Evolutionary conservation across 2,888 invertebrate species (phyloP).

Genomic region (Agrochola litura): DNA sequence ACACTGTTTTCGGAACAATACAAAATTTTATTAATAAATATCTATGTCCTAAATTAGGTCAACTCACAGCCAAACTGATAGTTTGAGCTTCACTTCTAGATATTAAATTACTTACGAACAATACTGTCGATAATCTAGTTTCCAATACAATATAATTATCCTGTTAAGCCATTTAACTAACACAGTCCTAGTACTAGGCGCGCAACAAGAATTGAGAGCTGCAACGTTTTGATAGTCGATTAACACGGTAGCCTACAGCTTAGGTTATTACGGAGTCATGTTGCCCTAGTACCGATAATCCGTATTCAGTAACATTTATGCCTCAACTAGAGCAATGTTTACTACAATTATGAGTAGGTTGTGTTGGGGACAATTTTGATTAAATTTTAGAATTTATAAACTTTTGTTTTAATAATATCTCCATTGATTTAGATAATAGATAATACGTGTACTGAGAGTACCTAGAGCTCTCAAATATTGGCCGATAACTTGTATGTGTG

Average conservation of each 20-base stretch:
- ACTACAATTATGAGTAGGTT: neutral
- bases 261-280: conserved; percentile 39
- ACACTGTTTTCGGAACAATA: too few relatives aligned
- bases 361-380: neutral
- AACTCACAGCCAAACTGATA: neutral
- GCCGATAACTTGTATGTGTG: too few relatives aligned
- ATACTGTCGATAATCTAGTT: neutral
- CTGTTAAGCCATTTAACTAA: conserved; percentile 17
- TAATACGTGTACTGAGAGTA: neutral
- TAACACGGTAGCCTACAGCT: conserved; percentile 24
- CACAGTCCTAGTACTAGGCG: conserved; percentile 6
- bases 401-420: neutral
- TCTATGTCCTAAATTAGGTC: neutral
- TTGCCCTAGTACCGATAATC: conserved; percentile 38
- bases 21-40: neutral
- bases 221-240: conserved; percentile 52
- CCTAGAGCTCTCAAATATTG: neutral
- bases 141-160: neutral
- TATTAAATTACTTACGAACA: conserved; percentile 23
- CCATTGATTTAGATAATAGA: neutral
- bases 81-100: neutral
- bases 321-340: neutral
- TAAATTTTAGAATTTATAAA: neutral
- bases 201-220: conserved; percentile 41
- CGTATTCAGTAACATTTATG: conserved; percentile 15